These are phyloP conservation scores for Apocrypta bakeri DNA, from an alignment of 1,140 invertebrate species.

Conservation along the genomic window DNA sequence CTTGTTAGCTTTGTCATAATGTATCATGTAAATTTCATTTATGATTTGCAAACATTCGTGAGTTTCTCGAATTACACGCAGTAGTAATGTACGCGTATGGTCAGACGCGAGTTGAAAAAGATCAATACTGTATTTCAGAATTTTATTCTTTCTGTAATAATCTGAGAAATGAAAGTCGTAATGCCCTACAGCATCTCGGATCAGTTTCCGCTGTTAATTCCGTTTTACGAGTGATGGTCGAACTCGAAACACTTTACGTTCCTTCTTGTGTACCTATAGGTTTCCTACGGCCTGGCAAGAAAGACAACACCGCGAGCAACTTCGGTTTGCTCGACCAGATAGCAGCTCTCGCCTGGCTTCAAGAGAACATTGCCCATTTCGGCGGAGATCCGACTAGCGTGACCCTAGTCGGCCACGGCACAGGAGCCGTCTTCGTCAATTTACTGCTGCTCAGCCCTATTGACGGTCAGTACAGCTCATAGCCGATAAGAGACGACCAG, in stretches of 20 bases:
- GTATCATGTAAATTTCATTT: too few relatives aligned
- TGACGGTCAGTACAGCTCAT: constrained; percentile 52
- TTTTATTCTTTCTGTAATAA: too few relatives aligned
- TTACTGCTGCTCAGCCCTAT: constrained; percentile 91
- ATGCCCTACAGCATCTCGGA: too few relatives aligned
- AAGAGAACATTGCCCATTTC: constrained; percentile 88
- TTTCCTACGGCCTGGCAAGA: constrained; percentile 85
- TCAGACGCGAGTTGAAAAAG: too few relatives aligned
- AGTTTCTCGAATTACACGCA: too few relatives aligned
- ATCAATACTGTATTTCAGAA: too few relatives aligned
- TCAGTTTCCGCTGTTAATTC: too few relatives aligned
- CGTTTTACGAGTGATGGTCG: neutral
- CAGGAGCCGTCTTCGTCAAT: constrained; percentile 94
- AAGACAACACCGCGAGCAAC: constrained; percentile 84
- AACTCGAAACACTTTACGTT: neutral
- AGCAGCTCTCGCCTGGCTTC: constrained; percentile 90
- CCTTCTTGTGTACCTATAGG: constrained; percentile 74
- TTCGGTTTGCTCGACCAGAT: constrained; percentile 93
- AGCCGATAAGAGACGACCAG: neutral
- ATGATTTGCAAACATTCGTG: too few relatives aligned
- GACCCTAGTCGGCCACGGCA: constrained; percentile 95
- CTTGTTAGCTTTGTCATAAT: too few relatives aligned
- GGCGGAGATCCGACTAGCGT: constrained; percentile 89
- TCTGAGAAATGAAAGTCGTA: too few relatives aligned
- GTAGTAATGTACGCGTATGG: too few relatives aligned